phyloP scores from a whole-genome alignment of 2,113 vertebrate species.

The Boulengeromyrus knoepffleri region DNA sequence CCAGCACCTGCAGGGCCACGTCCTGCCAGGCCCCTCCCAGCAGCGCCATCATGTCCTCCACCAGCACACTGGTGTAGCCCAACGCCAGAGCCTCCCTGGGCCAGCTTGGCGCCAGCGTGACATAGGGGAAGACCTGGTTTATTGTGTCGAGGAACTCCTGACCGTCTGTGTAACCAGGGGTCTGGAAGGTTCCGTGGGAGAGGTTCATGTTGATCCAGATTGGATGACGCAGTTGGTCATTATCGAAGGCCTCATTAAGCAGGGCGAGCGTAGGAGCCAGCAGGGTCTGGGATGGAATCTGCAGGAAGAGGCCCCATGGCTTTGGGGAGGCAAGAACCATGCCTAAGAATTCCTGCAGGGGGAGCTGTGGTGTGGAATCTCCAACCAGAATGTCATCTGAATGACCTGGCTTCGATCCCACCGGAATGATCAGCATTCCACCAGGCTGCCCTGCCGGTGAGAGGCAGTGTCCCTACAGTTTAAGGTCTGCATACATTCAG shows the following conservation, averaged over 20 bases:
- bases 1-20: constrained; percentile 59
- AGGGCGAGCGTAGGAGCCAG: constrained; percentile 50
- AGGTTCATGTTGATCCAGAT: constrained; percentile 65
- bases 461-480: not conserved
- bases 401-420: constrained; percentile 32
- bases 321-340: constrained; percentile 32
- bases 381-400: constrained; percentile 41
- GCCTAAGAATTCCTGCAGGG: constrained; percentile 47
- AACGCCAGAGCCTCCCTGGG: constrained; percentile 39
- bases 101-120: constrained; percentile 61
- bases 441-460: constrained; percentile 44
- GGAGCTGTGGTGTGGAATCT: constrained; percentile 25
- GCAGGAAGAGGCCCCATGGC: constrained; percentile 59
- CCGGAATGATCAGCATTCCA: constrained; percentile 62
- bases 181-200: constrained; percentile 39
- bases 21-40: constrained; percentile 53
- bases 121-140: constrained; percentile 54
- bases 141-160: constrained; percentile 51
- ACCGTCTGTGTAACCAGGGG: constrained; percentile 45
- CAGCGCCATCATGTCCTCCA: constrained; percentile 54
- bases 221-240: constrained; percentile 50
- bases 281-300: constrained; percentile 43
- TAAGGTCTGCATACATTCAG: not conserved
- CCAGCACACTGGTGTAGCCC: constrained; percentile 46
- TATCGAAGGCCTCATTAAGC: constrained; percentile 44